phyloP scores from a whole-genome alignment of 2,113 vertebrate species.

The Myrmecobius fasciatus region DNA sequence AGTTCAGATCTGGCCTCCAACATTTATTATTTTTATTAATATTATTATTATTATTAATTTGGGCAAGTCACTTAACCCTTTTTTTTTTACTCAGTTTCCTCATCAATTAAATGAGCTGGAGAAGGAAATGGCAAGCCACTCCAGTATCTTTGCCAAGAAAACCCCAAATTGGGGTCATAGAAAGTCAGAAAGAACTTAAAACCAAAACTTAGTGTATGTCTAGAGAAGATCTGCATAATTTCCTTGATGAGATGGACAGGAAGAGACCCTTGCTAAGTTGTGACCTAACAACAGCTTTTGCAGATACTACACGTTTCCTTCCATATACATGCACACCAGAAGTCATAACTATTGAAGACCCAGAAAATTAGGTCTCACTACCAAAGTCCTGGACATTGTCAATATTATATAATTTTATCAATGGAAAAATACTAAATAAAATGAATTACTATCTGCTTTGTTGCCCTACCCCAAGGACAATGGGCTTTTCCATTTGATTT shows the following conservation, averaged over 20 bases:
- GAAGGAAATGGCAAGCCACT: neutral
- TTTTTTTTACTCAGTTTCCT: neutral
- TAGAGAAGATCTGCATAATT: constrained; percentile 21
- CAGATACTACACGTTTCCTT: neutral
- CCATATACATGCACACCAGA: neutral
- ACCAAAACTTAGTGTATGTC: constrained; percentile 65
- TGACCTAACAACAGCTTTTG: neutral
- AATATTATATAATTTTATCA: neutral
- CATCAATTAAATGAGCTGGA: neutral
- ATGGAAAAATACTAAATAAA: neutral
- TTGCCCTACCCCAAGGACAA: neutral
- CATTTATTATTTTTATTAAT: too few species aligned
- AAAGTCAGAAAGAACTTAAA: neutral
- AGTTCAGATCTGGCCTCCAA: neutral
- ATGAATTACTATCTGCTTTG: neutral
- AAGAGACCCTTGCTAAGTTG: constrained; percentile 6
- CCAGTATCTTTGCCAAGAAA: neutral
- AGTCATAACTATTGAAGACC: neutral
- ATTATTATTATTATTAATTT: too few species aligned
- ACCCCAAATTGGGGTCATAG: neutral
- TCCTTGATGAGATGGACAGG: constrained; percentile 4
- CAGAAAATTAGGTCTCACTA: neutral
- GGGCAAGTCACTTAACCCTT: neutral
- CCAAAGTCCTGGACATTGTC: neutral
- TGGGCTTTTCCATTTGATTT: neutral